These are phyloP conservation scores for Centropus bengalensis DNA, from an alignment of 2,113 vertebrate genomes.

Conservation along the genomic window DNA sequence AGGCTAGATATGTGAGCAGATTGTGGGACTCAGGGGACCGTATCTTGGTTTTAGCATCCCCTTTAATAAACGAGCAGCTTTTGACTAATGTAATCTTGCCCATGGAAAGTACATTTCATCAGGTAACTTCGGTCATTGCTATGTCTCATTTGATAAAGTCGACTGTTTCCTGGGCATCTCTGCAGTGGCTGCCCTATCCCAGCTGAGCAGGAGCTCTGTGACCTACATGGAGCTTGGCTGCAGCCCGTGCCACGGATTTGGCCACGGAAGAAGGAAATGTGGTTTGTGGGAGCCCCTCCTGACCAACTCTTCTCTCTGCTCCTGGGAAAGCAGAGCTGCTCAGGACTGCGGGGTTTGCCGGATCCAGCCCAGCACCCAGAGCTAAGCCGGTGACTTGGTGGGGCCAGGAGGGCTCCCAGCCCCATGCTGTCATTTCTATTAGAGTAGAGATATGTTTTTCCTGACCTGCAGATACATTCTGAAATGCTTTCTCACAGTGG, in stretches of 20 bases:
- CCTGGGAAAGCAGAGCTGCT: not conserved
- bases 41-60: not conserved
- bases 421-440: accelerated
- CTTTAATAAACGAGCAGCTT: not conserved
- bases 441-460: no score
- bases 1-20: not conserved
- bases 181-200: no score
- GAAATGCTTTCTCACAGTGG: not conserved
- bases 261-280: accelerated
- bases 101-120: not conserved
- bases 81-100: not conserved
- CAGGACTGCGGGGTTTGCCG: not conserved
- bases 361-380: not conserved
- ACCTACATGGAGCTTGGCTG: not conserved
- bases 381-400: not conserved
- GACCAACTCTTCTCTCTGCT: accelerated
- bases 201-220: not conserved
- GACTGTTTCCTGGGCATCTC: not conserved
- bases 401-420: not conserved
- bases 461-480: not conserved
- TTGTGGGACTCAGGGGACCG: not conserved
- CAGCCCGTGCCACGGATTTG: not conserved
- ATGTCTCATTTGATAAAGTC: not conserved
- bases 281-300: not conserved
- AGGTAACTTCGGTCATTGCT: not conserved